Evolutionary conservation across 2,113 vertebrate genomes (phyloP), one percentile per base, ranked within the genome.

Genomic region (Microtus montanus): DNA sequence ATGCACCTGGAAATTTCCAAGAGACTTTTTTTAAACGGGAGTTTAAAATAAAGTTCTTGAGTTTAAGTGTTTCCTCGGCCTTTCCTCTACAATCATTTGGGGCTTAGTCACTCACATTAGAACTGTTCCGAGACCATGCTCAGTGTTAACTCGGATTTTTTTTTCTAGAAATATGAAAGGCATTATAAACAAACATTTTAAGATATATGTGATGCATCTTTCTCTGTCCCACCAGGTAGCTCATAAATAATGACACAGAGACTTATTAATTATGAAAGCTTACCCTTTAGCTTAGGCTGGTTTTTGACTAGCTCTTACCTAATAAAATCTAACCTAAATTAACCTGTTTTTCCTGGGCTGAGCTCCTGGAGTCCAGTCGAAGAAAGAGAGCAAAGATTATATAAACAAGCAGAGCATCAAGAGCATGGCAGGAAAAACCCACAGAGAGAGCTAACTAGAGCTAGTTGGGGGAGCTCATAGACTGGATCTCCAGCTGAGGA

Each of bases 131-230:
- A 49, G 68, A 89, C 63, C 9, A 35, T 68, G 54, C 7, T 4
- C 63, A 85, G 54, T 19, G 52, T 74, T 52, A 74, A 66, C 2
- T 63, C 2, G n/a, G 82, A 26, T 1, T 52, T 74, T 82, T 82
- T 82, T 82, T 41, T 30, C 20, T 44, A 61, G 24, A 58, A 91
- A 84, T 28, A 79, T 5, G 6, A 91, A 85, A 71, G 12, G 73
- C 7, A n/a, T 28, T 64, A 52, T 94, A 89, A 87, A 96, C 5
- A 80, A 84, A 30, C 79, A 75, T 92, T 89, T 91, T 87, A 79
- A 83, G 5, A 4, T 73, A 58, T n/a, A 1, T 33, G 19, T 73
- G 17, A 9, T 38, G 8, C 22, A 13, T 38, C 70, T 71, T 71
- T 10, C 19, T 73, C 19, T 73, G 70, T 73, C 70, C 70, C n/a